Conservation (phyloP, 2,113 vertebrate genomes). For the Corvus moneduloides region DNA sequence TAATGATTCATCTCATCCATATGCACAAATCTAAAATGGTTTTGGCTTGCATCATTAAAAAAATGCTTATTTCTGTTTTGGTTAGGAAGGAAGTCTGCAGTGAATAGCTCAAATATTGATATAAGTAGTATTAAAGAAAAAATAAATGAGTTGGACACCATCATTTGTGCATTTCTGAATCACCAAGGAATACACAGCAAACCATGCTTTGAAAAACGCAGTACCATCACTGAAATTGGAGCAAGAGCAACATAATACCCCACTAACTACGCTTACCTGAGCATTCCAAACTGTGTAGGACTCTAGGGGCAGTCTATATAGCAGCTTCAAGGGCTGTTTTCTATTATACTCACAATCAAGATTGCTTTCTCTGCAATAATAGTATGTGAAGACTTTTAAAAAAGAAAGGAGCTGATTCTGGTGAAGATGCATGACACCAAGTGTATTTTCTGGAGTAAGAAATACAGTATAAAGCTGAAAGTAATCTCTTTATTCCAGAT, state of each 20-base stretch:
- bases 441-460: slow-evolving; percentile 9
- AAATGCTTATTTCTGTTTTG: neutral
- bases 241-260: neutral
- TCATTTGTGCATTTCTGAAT: neutral
- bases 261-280: neutral
- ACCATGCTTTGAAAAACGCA: neutral
- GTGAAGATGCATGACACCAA: neutral
- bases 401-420: neutral
- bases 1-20: neutral
- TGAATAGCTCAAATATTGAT: neutral
- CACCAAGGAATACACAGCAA: neutral
- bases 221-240: neutral
- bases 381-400: neutral
- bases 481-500: neutral
- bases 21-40: neutral
- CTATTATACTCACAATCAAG: neutral
- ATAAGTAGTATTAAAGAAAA: neutral
- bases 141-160: neutral
- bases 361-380: neutral
- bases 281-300: neutral
- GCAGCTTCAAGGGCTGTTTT: neutral
- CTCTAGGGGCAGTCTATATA: neutral
- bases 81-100: neutral
- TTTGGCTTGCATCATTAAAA: neutral
- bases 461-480: neutral